Evolutionary conservation across 1,140 invertebrate genomes (phyloP).

Genomic region (Caenorhabditis brenneri): DNA sequence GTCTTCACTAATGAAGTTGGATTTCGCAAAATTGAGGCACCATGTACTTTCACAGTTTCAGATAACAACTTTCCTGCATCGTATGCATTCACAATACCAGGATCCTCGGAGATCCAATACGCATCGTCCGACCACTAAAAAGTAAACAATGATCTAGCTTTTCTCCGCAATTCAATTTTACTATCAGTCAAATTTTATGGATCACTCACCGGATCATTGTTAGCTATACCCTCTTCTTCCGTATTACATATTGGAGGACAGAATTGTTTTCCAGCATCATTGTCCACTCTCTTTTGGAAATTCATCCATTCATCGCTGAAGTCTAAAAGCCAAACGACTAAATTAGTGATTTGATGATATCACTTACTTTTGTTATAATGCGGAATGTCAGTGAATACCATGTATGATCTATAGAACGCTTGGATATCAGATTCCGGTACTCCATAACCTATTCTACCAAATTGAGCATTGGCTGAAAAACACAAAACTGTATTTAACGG

Average conservation of each 20-base stretch:
- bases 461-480: neutral
- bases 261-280: neutral
- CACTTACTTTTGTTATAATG: constrained; percentile 9
- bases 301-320: constrained; percentile 33
- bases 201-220: constrained; percentile 13
- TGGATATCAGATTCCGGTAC: neutral
- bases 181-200: neutral
- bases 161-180: neutral
- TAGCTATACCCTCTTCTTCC: neutral
- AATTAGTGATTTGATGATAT: neutral
- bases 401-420: constrained; percentile 12
- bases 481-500: neutral
- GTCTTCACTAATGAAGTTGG: neutral
- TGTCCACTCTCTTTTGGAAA: neutral
- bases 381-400: constrained; percentile 15
- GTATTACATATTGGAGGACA: constrained; percentile 35
- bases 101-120: neutral
- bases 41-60: constrained; percentile 20
- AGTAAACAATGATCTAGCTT: neutral
- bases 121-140: constrained; percentile 24
- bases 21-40: neutral
- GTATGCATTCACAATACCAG: constrained; percentile 30
- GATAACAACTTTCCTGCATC: constrained; percentile 5
- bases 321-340: constrained; percentile 20
- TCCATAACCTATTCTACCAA: neutral